Conservation (phyloP, 2,113 vertebrate species). For the Puffinus mauretanicus region DNA sequence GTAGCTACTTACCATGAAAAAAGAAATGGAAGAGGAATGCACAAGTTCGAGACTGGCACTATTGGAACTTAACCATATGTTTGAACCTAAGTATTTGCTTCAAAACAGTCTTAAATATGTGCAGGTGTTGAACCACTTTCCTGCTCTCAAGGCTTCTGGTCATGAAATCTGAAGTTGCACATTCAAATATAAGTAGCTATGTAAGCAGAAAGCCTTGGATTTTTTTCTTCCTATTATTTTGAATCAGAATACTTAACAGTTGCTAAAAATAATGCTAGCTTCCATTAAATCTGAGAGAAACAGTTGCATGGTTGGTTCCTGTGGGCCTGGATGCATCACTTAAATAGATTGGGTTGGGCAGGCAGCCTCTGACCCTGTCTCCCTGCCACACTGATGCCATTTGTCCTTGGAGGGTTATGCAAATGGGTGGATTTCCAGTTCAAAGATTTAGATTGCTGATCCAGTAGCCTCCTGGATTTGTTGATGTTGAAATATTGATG, state of each 20-base stretch:
- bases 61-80: neutral
- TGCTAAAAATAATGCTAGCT: neutral
- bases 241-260: neutral
- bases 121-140: neutral
- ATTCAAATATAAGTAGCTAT: neutral
- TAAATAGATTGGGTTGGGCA: neutral
- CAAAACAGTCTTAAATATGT: neutral
- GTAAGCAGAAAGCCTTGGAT: neutral
- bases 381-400: neutral
- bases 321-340: neutral
- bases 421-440: neutral
- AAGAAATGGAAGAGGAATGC: neutral
- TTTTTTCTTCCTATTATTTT: neutral
- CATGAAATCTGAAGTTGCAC: neutral
- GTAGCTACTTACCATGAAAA: neutral
- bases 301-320: neutral
- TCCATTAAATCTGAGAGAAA: neutral
- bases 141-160: neutral
- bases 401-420: neutral
- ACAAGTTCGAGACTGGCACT: neutral
- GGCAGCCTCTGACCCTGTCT: neutral
- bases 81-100: neutral
- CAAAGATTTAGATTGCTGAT: neutral
- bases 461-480: neutral
- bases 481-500: neutral